Base-by-base conservation (phyloP, 2,888 invertebrate genomes). In the Leistus spinibarbis region DNA sequence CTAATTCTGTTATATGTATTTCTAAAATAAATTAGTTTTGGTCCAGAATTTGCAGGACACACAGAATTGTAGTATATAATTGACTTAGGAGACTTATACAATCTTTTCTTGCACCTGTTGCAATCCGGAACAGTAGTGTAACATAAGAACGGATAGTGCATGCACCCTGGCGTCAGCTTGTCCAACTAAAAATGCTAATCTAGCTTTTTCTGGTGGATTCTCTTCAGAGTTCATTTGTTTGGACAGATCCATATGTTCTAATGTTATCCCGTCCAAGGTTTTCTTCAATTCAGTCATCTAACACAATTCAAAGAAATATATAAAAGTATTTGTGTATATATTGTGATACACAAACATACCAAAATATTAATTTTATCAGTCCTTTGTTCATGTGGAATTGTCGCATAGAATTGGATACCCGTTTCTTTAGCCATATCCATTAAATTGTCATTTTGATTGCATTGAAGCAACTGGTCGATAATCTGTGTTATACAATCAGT, bases 111-210 rank as follows among this genome's bases (percentile, higher is more conserved):
- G 84, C 1, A 93, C 92, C 80, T 94, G 91, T 83, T 98, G 97
- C 76, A 98, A 89, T 2, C 96, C 98, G 2, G 97, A 94, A 86
- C 97, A 98, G 85, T 96, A 95, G 86, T 98, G 97, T 79, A 98
- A 87, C 93, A 98, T 94, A 78, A 98, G 90, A 69, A 98, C 93
- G 67, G 97, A 96, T 77, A 98, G 88, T 0, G 96, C 96, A 85
- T 95, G 95, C 5, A 96, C 93, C 81, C 95, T 92, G 78, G 94
- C 92, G 83, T 97, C 97, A 60, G 94, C 92, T 82, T 92, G 91
- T 79, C 83, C 88, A 82, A 85, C 85, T 79, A 87, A 81, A 80
- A 88, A 87, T 1, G 88, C 87, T 69, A 86, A 76, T 80, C 84
- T 85, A 1, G 86, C 83, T 78, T 86, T 86, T 77, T 86, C 86